phyloP scores from a whole-genome alignment of 2,888 invertebrate species.

The Drosophila hamatofila region DNA sequence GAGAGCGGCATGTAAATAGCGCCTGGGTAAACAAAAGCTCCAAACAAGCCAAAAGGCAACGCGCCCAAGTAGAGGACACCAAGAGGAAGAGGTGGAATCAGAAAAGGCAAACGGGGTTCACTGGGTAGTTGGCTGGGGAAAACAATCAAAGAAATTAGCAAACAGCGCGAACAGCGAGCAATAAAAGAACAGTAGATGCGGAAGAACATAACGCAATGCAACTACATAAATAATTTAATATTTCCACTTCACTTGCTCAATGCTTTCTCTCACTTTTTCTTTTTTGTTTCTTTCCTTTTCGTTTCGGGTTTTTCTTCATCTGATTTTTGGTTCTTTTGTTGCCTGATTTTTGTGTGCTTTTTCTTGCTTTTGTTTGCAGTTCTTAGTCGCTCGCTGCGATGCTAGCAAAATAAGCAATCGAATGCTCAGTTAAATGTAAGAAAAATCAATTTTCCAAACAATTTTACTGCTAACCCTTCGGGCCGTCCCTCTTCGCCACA shows the following conservation, averaged over 20 bases:
- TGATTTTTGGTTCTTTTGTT: conserved; percentile 30
- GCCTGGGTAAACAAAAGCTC: conserved; percentile 68
- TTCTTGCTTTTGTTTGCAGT: conserved; percentile 33
- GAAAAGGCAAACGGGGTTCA: conserved; percentile 2
- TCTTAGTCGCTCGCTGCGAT: conserved; percentile 34
- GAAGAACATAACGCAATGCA: conserved; percentile 75
- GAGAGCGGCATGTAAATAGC: conserved; percentile 73
- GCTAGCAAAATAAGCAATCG: conserved; percentile 79
- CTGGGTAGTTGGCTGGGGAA: conserved; percentile 50
- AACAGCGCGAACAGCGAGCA: conserved; percentile 62
- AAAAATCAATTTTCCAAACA: conserved; percentile 83
- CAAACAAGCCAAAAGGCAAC: conserved; percentile 40
- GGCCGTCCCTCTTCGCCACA: not conserved
- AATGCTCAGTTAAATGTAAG: conserved; percentile 82
- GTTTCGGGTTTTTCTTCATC: conserved; percentile 33
- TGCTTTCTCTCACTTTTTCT: conserved; percentile 26
- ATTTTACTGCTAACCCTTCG: conserved; percentile 70
- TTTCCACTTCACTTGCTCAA: conserved; percentile 78
- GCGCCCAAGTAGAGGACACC: conserved; percentile 10
- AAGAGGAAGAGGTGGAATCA: not conserved
- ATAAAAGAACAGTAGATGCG: conserved; percentile 53
- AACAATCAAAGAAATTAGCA: conserved; percentile 82
- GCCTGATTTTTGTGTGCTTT: conserved; percentile 18
- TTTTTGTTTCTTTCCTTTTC: conserved; percentile 17
- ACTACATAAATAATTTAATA: conserved; percentile 82